Conservation (phyloP, 1,140 invertebrate species). For the Drosophila paulistorum region DNA sequence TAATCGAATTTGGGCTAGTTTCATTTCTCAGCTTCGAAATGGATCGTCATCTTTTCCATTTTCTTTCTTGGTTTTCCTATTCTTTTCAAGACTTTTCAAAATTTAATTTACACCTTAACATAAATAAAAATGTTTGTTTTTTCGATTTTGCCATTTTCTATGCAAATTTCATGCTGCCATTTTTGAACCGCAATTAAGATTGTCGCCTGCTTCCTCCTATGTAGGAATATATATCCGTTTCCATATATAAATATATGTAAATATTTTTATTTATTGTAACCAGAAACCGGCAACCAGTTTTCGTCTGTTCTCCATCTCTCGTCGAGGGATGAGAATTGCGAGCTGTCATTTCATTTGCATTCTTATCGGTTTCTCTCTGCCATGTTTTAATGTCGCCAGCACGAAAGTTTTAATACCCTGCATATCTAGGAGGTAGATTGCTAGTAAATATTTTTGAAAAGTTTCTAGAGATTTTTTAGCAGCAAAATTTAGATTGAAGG, state of each 20-base stretch:
- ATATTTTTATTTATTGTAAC: not conserved
- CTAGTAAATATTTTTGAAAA: too few species aligned
- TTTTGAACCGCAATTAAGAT: conserved; percentile 79
- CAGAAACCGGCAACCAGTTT: conserved; percentile 25
- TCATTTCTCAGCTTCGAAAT: too few species aligned
- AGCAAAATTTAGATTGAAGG: too few species aligned
- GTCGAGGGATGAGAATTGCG: not conserved
- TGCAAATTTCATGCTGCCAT: conserved; percentile 46
- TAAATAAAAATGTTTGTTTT: not conserved
- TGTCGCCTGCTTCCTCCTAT: conserved; percentile 34
- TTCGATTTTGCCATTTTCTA: conserved; percentile 36
- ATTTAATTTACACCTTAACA: not conserved
- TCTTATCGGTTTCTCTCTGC: conserved; percentile 66
- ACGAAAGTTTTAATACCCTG: conserved; percentile 60
- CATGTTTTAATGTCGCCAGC: conserved; percentile 67
- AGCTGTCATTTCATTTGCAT: conserved; percentile 72
- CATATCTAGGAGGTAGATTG: not conserved
- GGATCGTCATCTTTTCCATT: too few species aligned
- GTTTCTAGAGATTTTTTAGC: too few species aligned
- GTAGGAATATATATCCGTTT: not conserved
- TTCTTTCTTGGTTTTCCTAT: not conserved
- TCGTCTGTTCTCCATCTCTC: conserved; percentile 2
- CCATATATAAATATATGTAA: conserved; percentile 14
- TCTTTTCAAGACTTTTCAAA: not conserved
- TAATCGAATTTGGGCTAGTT: too few species aligned